Evolutionary conservation across 1,140 invertebrate genomes (phyloP).

Genomic region (Mamestra configurata): DNA sequence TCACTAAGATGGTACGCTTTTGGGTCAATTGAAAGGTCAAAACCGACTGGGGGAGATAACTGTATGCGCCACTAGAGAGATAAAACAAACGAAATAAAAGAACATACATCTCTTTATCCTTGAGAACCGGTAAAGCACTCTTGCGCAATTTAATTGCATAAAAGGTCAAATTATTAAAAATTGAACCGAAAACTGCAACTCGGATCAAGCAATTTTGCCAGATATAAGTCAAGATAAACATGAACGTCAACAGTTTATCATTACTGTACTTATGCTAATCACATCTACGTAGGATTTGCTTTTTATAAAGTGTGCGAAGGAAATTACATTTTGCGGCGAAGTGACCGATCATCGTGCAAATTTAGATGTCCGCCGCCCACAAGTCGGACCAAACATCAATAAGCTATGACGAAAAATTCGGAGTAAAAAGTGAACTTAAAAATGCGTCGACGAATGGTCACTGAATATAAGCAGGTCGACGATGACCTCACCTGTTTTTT

Average conservation of each 20-base stretch:
- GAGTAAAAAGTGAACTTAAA: constrained; percentile 31
- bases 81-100: constrained; percentile 34
- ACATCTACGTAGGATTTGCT: constrained; percentile 61
- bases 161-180: constrained; percentile 7
- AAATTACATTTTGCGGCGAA: constrained; percentile 47
- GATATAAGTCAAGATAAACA: constrained; percentile 38
- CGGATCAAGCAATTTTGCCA: neutral
- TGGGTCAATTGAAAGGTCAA: constrained; percentile 73
- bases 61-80: constrained; percentile 13
- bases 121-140: constrained; percentile 23
- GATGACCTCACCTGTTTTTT: constrained; percentile 68
- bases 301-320: constrained; percentile 51
- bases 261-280: constrained; percentile 36
- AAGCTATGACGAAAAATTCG: constrained; percentile 42
- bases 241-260: constrained; percentile 6
- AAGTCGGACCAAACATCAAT: constrained; percentile 56
- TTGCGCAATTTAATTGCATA: constrained; percentile 21
- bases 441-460: constrained; percentile 50
- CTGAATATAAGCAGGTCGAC: constrained; percentile 57
- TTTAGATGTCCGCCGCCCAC: constrained; percentile 59
- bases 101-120: neutral
- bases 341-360: constrained; percentile 56
- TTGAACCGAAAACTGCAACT: neutral
- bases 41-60: constrained; percentile 63
- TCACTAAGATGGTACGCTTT: constrained; percentile 61